Conservation (phyloP, 2,888 invertebrate genomes). For the Abrostola tripartita region DNA sequence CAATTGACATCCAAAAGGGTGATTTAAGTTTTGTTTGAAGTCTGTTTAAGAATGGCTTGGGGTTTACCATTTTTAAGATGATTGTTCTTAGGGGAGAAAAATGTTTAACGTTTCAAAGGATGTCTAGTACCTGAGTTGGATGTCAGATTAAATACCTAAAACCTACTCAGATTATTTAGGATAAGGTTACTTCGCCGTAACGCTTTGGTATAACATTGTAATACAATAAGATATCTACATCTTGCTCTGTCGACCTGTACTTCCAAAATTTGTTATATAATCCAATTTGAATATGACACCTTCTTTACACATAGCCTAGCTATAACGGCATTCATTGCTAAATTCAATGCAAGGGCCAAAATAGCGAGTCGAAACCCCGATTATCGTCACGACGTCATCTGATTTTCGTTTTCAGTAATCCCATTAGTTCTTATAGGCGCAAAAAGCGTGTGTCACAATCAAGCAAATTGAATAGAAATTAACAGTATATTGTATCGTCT, state of each 20-base stretch:
- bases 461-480: slow-evolving; percentile 49
- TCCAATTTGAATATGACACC: too few relatives aligned
- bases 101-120: slow-evolving; percentile 2
- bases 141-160: too few relatives aligned
- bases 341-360: too few relatives aligned
- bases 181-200: too few relatives aligned
- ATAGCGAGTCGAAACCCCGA: not conserved
- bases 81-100: slow-evolving; percentile 25
- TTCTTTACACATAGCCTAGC: too few relatives aligned
- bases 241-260: too few relatives aligned
- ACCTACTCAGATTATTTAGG: too few relatives aligned
- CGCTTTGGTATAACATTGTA: too few relatives aligned
- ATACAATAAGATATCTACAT: too few relatives aligned
- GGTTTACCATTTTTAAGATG: slow-evolving; percentile 36
- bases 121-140: too few relatives aligned
- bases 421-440: slow-evolving; percentile 9
- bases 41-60: slow-evolving; percentile 35
- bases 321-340: too few relatives aligned
- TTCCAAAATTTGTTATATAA: too few relatives aligned
- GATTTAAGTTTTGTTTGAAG: slow-evolving; percentile 41
- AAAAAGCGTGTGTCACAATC: slow-evolving; percentile 51
- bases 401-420: slow-evolving; percentile 5
- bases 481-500: slow-evolving; percentile 17
- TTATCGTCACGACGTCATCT: not conserved
- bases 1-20: slow-evolving; percentile 60